Evolutionary conservation across 2,888 invertebrate genomes (phyloP).

Genomic region (Harmothoe impar): DNA sequence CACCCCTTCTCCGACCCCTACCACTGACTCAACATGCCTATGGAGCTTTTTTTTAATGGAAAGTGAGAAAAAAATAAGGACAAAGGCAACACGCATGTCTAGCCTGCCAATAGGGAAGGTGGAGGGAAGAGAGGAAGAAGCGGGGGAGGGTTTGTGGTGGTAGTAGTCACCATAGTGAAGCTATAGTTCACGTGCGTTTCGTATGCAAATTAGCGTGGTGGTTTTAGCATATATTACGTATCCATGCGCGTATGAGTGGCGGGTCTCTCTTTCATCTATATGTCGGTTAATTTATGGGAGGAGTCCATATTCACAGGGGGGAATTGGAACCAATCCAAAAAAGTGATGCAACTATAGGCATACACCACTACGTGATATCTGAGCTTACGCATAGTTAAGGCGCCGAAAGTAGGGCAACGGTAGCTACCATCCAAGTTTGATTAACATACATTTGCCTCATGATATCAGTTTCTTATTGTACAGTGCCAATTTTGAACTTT

Average conservation of each 20-base stretch:
- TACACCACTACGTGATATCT: too few relatives aligned
- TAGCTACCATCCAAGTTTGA: too few relatives aligned
- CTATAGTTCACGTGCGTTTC: neutral
- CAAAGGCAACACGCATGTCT: slow-evolving; percentile 8
- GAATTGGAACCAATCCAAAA: too few relatives aligned
- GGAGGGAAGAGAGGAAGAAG: too few relatives aligned
- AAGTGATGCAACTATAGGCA: too few relatives aligned
- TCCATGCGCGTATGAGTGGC: neutral
- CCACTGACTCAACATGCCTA: slow-evolving; percentile 17
- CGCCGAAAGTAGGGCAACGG: too few relatives aligned
- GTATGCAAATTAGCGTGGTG: slow-evolving; percentile 1
- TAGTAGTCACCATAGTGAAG: slow-evolving; percentile 8
- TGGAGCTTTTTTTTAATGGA: neutral
- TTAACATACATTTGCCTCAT: too few relatives aligned
- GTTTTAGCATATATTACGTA: slow-evolving; percentile 1
- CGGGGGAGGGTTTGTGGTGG: neutral
- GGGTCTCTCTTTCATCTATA: neutral
- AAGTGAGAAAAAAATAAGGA: neutral
- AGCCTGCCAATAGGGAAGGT: neutral
- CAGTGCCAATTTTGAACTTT: too few relatives aligned
- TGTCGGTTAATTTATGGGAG: slow-evolving; percentile 35
- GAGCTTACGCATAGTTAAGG: too few relatives aligned
- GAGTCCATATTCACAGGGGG: neutral
- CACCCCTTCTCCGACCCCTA: neutral
- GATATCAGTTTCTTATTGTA: too few relatives aligned